These are phyloP conservation scores for Thunnus thynnus DNA, from an alignment of 2,113 vertebrate species.

Conservation along the genomic window DNA sequence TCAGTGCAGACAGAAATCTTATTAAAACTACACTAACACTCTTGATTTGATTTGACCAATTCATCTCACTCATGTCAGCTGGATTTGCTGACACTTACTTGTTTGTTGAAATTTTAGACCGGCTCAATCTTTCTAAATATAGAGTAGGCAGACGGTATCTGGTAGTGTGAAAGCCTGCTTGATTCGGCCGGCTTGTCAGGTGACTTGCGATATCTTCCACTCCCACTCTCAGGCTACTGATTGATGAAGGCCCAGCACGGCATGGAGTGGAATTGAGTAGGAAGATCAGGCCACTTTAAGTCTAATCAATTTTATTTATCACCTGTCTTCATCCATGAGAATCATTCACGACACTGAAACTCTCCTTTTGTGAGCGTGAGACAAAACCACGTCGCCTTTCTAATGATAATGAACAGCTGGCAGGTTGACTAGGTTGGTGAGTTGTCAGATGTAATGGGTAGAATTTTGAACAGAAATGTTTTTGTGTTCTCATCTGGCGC, in stretches of 20 bases:
- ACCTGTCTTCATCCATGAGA: slow-evolving; percentile 49
- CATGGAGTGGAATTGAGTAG: slow-evolving; percentile 46
- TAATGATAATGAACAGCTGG: slow-evolving; percentile 45
- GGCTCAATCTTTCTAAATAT: background rate
- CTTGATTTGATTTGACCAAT: slow-evolving; percentile 1
- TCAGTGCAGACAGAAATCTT: background rate
- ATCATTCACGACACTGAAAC: slow-evolving; percentile 39
- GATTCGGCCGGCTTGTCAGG: slow-evolving; percentile 3
- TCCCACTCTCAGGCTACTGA: slow-evolving; percentile 32
- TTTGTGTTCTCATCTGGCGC: background rate
- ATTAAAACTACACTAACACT: background rate
- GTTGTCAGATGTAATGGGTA: background rate
- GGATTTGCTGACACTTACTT: background rate
- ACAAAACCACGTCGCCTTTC: slow-evolving; percentile 24
- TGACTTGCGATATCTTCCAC: slow-evolving; percentile 9
- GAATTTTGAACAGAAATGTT: slow-evolving; percentile 5
- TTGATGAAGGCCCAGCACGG: slow-evolving; percentile 47
- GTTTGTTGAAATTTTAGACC: background rate
- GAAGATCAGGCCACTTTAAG: slow-evolving; percentile 45
- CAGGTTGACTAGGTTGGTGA: background rate
- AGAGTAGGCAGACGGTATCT: slow-evolving; percentile 1
- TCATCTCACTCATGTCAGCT: background rate
- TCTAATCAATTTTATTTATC: slow-evolving; percentile 61
- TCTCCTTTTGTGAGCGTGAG: slow-evolving; percentile 5
- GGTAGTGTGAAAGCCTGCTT: background rate